These are phyloP conservation scores for Karalla daura DNA, from an alignment of 2,797 vertebrate genomes.

Conservation along the genomic window DNA sequence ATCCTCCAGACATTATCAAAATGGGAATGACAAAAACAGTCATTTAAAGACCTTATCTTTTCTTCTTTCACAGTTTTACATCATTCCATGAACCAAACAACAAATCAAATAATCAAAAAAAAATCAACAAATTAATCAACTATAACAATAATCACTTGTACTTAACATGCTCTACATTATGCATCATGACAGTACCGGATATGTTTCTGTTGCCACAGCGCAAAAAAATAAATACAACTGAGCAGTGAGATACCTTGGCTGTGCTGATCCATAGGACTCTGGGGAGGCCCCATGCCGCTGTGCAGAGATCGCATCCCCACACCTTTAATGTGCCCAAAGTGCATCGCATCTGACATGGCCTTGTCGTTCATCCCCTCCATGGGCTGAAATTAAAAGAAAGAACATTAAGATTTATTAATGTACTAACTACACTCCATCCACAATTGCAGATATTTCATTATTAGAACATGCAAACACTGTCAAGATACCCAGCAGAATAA, in stretches of 20 bases:
- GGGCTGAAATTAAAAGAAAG: slow-evolving; percentile 76
- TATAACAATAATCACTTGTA: no score
- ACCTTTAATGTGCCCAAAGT: slow-evolving; percentile 94
- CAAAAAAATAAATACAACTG: neutral
- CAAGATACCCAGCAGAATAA: neutral
- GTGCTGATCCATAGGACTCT: slow-evolving; percentile 98
- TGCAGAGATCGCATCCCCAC: slow-evolving; percentile 93
- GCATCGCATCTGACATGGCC: slow-evolving; percentile 91
- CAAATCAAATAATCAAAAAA: no score
- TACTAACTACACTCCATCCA: neutral
- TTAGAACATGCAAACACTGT: neutral
- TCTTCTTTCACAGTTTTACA: no score
- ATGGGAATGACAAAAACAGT: no score
- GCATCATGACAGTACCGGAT: no score
- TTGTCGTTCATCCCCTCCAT: slow-evolving; percentile 96
- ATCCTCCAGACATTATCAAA: no score
- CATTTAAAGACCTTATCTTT: no score
- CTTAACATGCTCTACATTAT: no score
- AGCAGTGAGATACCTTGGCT: slow-evolving; percentile 86
- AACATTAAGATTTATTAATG: neutral
- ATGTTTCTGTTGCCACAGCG: neutral
- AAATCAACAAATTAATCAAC: no score
- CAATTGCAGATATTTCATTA: no score
- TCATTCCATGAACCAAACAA: no score
- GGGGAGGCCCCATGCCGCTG: slow-evolving; percentile 96